phyloP scores from a whole-genome alignment of 1,140 invertebrate genomes.

The Saccostrea glomerata region DNA sequence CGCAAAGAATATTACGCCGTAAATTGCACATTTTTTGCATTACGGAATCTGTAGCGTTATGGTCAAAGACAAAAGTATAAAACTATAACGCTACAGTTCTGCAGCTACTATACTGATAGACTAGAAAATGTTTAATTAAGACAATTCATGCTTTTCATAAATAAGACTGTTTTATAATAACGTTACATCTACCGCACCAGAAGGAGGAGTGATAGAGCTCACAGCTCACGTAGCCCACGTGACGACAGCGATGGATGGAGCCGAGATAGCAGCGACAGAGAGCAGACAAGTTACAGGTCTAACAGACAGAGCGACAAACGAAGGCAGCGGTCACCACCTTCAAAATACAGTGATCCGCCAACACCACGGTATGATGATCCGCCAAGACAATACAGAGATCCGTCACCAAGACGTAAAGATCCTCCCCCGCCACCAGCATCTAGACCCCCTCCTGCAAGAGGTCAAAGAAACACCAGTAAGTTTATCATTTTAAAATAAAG shows the following conservation, averaged over 20 bases:
- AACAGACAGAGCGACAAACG: conserved; percentile 1
- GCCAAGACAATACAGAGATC: conserved; percentile 11
- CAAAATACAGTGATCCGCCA: background rate
- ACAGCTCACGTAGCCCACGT: background rate
- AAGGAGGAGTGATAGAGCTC: conserved; percentile 5
- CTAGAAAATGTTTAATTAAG: no score
- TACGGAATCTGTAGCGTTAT: no score
- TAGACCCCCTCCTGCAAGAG: background rate
- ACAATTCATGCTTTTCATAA: no score
- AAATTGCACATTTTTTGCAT: no score
- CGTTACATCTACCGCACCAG: background rate
- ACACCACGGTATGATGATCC: background rate
- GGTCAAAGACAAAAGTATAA: no score
- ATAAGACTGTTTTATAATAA: no score
- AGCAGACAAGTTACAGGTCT: background rate
- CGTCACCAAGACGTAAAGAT: conserved; percentile 33
- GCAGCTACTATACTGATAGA: no score
- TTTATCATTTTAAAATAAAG: no score
- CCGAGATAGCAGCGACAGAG: conserved; percentile 33
- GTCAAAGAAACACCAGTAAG: background rate
- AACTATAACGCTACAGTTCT: no score
- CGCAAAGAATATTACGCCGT: no score
- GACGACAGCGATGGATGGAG: conserved; percentile 28
- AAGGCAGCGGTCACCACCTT: background rate
- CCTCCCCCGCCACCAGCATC: background rate